Conservation (phyloP, 2,113 vertebrate genomes). For the Chunga burmeisteri region DNA sequence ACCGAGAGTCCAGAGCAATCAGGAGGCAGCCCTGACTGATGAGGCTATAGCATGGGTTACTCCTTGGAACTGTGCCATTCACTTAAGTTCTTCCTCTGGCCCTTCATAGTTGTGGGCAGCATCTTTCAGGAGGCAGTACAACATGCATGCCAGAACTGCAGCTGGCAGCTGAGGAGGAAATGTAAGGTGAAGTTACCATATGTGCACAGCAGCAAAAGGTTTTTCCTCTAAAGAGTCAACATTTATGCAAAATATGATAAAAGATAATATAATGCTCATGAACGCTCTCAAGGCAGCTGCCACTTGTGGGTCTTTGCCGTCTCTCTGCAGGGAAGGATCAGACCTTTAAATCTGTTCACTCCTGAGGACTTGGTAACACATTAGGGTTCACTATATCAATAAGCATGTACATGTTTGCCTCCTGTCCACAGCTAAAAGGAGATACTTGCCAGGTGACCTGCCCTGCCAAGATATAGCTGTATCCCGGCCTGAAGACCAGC, state of each 20-base stretch:
- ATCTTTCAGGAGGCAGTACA: not conserved
- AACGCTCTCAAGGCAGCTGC: not conserved
- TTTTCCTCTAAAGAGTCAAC: not conserved
- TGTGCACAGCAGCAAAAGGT: not conserved
- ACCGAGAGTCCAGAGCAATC: not conserved
- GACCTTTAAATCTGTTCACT: not conserved
- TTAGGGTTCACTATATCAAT: not conserved
- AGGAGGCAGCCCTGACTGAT: not conserved
- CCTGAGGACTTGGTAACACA: not conserved
- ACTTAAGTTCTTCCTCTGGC: not conserved
- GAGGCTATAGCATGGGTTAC: not conserved
- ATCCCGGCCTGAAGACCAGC: not conserved
- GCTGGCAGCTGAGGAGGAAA: not conserved
- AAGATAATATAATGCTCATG: not conserved
- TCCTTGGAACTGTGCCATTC: not conserved
- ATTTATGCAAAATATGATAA: not conserved
- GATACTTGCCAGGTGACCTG: not conserved
- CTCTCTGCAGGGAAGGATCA: not conserved
- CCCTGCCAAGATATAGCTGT: not conserved
- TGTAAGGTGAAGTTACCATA: not conserved
- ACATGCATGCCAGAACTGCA: not conserved
- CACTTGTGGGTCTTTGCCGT: not conserved
- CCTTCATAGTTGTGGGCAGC: not conserved
- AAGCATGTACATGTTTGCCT: rapidly evolving
- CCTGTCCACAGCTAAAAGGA: not conserved